phyloP scores from a whole-genome alignment of 2,113 vertebrate genomes.

The Neotoma lepida region DNA sequence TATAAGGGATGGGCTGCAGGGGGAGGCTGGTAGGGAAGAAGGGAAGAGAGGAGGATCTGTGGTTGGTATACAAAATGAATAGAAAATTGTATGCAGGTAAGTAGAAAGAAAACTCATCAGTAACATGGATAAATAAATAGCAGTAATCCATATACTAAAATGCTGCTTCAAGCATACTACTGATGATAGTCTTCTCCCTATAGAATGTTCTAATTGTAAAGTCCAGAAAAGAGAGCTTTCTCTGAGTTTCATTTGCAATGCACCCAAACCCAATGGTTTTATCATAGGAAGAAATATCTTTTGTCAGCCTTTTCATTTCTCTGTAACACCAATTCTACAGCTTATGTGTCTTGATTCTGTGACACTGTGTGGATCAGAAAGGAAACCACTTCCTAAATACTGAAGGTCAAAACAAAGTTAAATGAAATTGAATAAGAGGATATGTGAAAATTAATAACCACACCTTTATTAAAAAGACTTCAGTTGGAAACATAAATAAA shows the following conservation, averaged over 20 bases:
- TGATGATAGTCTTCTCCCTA: neutral
- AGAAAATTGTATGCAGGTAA: neutral
- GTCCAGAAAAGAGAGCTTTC: conserved; percentile 5
- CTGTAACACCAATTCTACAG: neutral
- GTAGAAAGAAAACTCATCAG: neutral
- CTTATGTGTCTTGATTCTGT: conserved; percentile 26
- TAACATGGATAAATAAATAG: conserved; percentile 18
- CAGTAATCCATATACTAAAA: neutral
- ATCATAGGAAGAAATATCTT: neutral
- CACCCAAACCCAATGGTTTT: neutral
- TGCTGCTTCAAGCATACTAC: neutral
- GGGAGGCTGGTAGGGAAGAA: too few relatives aligned
- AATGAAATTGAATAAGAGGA: conserved; percentile 17
- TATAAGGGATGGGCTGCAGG: too few relatives aligned
- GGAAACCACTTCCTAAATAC: conserved; percentile 11
- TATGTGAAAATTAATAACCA: conserved; percentile 59
- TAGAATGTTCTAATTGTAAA: conserved; percentile 26
- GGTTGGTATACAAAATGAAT: too few relatives aligned
- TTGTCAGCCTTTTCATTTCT: neutral
- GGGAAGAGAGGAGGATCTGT: too few relatives aligned
- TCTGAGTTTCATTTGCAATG: neutral
- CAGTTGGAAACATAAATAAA: conserved; percentile 43
- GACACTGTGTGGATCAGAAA: conserved; percentile 20
- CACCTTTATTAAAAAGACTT: conserved; percentile 54
- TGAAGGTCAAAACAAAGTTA: conserved; percentile 49